These are phyloP conservation scores for Galago senegalensis DNA, from an alignment of 2,797 vertebrate genomes.

Conservation along the genomic window DNA sequence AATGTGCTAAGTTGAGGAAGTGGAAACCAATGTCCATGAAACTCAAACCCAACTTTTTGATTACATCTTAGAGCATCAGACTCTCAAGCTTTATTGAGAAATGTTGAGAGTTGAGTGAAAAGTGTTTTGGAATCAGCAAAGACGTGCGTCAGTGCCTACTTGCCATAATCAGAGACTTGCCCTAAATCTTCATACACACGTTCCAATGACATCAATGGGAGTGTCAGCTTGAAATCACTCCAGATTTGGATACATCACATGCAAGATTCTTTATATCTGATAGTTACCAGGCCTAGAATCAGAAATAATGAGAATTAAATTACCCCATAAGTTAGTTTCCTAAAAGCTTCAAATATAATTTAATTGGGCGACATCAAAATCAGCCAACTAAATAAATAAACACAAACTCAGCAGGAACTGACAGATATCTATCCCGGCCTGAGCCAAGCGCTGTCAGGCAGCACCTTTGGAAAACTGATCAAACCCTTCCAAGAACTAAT, in stretches of 20 bases:
- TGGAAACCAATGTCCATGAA: constrained; percentile 8
- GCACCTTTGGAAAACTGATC: neutral
- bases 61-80: neutral
- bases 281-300: constrained; percentile 22
- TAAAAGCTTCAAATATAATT: constrained; percentile 39
- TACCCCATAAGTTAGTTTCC: neutral
- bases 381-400: neutral
- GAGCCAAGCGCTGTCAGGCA: neutral
- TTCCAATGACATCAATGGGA: constrained; percentile 37
- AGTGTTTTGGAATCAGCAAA: constrained; percentile 59
- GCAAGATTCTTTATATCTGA: neutral
- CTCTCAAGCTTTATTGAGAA: constrained; percentile 41
- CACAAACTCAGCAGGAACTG: too few species aligned
- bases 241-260: neutral
- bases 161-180: neutral
- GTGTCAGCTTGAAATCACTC: constrained; percentile 18
- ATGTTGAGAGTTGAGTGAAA: constrained; percentile 33
- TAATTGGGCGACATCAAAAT: neutral
- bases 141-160: neutral
- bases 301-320: neutral
- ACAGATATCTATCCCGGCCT: too few species aligned
- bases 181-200: neutral
- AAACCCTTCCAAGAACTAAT: neutral
- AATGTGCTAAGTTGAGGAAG: neutral
- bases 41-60: neutral